Evolutionary conservation across 2,113 vertebrate genomes (phyloP).

Genomic region (Labeo catla): DNA sequence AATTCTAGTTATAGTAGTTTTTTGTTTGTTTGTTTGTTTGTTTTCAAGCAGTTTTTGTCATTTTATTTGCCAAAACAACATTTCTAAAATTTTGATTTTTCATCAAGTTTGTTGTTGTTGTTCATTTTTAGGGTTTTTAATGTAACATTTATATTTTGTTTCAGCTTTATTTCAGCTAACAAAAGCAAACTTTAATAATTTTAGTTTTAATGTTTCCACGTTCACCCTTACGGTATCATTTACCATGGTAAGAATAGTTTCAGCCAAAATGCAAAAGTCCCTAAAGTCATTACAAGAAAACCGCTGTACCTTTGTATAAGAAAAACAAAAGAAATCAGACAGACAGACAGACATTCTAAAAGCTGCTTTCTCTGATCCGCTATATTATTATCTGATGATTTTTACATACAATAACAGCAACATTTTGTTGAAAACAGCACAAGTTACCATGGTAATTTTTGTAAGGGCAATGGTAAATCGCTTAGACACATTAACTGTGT

Average conservation of each 20-base stretch:
- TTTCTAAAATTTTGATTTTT: too few species aligned
- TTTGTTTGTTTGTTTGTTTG: too few species aligned
- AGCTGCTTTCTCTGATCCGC: neutral
- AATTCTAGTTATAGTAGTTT: too few species aligned
- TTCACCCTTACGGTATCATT: neutral
- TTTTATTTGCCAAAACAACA: too few species aligned
- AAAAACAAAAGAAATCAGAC: neutral
- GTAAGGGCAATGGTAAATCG: neutral
- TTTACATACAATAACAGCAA: neutral
- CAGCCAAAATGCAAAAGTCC: neutral
- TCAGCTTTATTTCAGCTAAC: neutral
- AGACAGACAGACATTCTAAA: neutral
- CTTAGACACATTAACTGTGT: neutral
- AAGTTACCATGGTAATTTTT: neutral
- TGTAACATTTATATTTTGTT: neutral
- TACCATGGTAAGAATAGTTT: neutral
- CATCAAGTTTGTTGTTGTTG: too few species aligned
- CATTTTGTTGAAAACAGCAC: neutral
- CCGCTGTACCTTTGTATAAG: neutral
- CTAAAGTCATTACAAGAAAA: neutral
- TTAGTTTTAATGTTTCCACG: too few species aligned
- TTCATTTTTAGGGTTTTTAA: too few species aligned
- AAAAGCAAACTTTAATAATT: neutral
- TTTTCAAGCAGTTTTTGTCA: too few species aligned
- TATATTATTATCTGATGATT: neutral